Evolutionary conservation across 2,888 invertebrate species (phyloP).

Genomic region (Carterocephalus palaemon): DNA sequence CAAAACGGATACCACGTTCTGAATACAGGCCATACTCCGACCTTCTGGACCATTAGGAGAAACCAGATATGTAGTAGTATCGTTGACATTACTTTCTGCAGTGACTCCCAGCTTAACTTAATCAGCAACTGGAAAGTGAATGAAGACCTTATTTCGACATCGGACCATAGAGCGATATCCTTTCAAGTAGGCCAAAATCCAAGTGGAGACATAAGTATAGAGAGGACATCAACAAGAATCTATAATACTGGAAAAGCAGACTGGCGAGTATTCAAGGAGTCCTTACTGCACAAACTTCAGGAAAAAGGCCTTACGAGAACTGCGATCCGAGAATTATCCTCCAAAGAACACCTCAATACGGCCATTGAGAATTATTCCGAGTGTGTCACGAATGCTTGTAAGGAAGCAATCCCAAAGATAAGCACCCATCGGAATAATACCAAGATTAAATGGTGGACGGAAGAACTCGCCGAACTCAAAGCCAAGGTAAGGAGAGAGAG

Average conservation of each 20-base stretch:
- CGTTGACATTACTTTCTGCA: too few species aligned
- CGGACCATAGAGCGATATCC: not conserved
- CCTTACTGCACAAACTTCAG: not conserved
- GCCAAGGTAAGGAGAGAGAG: constrained; percentile 4
- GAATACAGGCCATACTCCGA: constrained; percentile 12
- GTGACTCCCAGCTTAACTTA: not conserved
- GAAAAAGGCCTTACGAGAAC: not conserved
- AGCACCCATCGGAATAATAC: not conserved
- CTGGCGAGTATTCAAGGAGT: not conserved
- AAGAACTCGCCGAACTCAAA: not conserved
- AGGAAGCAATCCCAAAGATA: not conserved
- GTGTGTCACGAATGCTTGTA: not conserved
- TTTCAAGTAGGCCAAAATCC: not conserved
- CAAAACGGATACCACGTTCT: constrained; percentile 10
- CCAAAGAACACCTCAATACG: not conserved
- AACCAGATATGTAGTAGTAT: not conserved
- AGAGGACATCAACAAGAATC: not conserved
- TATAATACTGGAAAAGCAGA: constrained; percentile 7
- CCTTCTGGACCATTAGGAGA: constrained; percentile 14
- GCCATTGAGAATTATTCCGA: not conserved
- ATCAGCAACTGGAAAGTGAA: not conserved
- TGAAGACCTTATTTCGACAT: not conserved
- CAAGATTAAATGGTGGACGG: constrained; percentile 5
- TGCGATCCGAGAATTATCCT: not conserved
- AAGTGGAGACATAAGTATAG: not conserved